Conservation (phyloP, 2,888 invertebrate genomes). For the Proisotoma minuta region DNA sequence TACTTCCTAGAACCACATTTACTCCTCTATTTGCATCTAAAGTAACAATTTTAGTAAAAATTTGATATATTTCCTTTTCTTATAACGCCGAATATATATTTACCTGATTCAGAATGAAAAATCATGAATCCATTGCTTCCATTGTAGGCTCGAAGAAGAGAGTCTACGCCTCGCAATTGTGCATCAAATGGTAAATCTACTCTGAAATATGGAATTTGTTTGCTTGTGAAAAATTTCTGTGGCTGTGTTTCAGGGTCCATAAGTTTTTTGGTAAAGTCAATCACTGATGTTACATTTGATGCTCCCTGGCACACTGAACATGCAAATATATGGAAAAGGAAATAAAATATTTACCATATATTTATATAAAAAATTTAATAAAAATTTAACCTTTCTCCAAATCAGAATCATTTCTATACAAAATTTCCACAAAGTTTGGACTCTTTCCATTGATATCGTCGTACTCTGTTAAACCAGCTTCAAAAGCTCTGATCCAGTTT, state of each 20-base stretch:
- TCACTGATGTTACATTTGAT: slow-evolving; percentile 56
- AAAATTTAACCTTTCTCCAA: slow-evolving; percentile 36
- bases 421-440: slow-evolving; percentile 30
- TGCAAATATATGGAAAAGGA: too few species aligned
- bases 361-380: not conserved
- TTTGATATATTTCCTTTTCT: too few species aligned
- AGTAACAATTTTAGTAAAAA: not conserved
- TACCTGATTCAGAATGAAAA: slow-evolving; percentile 41
- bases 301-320: slow-evolving; percentile 58
- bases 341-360: not conserved
- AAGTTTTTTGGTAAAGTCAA: slow-evolving; percentile 58
- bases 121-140: slow-evolving; percentile 47
- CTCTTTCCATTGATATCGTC: slow-evolving; percentile 26
- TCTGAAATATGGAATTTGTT: slow-evolving; percentile 43
- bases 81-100: too few species aligned
- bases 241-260: slow-evolving; percentile 37
- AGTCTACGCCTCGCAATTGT: slow-evolving; percentile 39
- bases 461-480: slow-evolving; percentile 35
- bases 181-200: slow-evolving; percentile 40
- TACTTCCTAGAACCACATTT: slow-evolving; percentile 42
- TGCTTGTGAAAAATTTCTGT: slow-evolving; percentile 36
- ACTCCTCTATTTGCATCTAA: slow-evolving; percentile 34
- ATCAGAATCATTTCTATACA: slow-evolving; percentile 39
- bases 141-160: slow-evolving; percentile 37
- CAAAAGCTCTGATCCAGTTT: slow-evolving; percentile 31